A percentile compares a stretch with the other conserved stretches of the same genome.
These are phyloP conservation scores for Cynoglossus semilaevis DNA, from an alignment of 2,113 vertebrate genomes.

Conservation along the genomic window DNA sequence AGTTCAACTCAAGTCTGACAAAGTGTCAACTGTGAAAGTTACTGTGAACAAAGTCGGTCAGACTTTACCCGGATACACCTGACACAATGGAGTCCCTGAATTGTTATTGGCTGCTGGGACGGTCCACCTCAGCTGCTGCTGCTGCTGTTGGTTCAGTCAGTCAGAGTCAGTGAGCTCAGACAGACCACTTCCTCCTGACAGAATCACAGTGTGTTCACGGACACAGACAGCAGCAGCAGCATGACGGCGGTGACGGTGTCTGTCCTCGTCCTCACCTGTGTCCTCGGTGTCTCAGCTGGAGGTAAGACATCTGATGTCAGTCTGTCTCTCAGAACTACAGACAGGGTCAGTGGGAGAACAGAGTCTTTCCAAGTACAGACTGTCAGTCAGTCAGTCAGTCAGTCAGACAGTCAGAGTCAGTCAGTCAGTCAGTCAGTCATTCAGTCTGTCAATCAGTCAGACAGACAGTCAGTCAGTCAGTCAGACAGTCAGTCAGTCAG, in stretches of 20 bases:
- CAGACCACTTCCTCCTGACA: too few species aligned
- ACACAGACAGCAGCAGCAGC: not conserved
- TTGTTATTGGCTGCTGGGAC: constrained; percentile 25
- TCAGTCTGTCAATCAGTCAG: not conserved
- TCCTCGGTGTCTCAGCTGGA: constrained; percentile 26
- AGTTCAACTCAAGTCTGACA: too few species aligned
- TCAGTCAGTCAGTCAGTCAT: too few species aligned
- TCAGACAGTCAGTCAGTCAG: not conserved
- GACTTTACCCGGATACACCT: constrained; percentile 19
- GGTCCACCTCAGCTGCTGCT: constrained; percentile 1
- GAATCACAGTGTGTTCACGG: too few species aligned
- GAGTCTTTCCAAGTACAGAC: not conserved
- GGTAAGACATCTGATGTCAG: constrained; percentile 1
- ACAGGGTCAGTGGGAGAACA: not conserved
- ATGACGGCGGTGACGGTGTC: constrained; percentile 8
- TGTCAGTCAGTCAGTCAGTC: not conserved
- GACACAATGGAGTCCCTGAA: constrained; percentile 3
- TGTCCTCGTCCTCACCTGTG: constrained; percentile 25
- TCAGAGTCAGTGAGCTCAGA: not conserved
- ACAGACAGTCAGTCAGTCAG: not conserved
- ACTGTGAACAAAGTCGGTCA: not conserved
- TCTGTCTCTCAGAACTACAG: not conserved
- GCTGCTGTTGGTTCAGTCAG: not conserved
- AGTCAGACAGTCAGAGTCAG: not conserved
- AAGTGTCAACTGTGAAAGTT: not conserved